Evolutionary conservation across 2,888 invertebrate species (phyloP).

Genomic region (Drepanosiphum platanoidis): DNA sequence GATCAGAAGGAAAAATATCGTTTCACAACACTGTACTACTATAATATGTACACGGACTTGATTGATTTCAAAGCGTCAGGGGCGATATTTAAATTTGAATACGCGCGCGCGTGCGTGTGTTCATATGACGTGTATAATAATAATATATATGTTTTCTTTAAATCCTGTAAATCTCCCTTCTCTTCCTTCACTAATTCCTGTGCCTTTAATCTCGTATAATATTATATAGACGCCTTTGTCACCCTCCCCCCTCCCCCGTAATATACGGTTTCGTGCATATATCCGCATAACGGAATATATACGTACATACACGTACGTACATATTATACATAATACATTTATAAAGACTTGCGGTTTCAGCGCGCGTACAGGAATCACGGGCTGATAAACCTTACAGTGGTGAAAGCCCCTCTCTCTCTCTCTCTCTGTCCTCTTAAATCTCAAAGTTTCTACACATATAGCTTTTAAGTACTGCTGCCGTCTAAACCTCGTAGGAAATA

Average conservation of each 20-base stretch:
- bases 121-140: background rate
- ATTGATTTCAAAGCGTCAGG: constrained; percentile 31
- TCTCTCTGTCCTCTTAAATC: constrained; percentile 43
- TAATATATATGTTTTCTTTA: background rate
- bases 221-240: constrained; percentile 26
- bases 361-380: constrained; percentile 49
- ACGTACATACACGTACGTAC: background rate
- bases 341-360: constrained; percentile 33
- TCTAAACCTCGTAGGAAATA: constrained; percentile 37
- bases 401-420: constrained; percentile 38
- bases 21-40: too few species aligned
- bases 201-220: constrained; percentile 26
- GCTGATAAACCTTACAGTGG: constrained; percentile 34
- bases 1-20: background rate
- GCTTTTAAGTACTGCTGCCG: constrained; percentile 42
- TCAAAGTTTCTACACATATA: constrained; percentile 31
- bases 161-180: constrained; percentile 2
- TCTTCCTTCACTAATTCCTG: constrained; percentile 18
- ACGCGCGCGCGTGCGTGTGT: too few species aligned
- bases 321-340: background rate
- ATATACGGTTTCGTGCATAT: constrained; percentile 50
- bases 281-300: constrained; percentile 10
- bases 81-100: background rate
- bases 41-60: background rate
- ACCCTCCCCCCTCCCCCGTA: too few species aligned